A percentile compares a stretch with the other conserved stretches of the same genome.
Evolutionary conservation across 1,140 invertebrate species (phyloP).

Genomic region (Cydia splendana): DNA sequence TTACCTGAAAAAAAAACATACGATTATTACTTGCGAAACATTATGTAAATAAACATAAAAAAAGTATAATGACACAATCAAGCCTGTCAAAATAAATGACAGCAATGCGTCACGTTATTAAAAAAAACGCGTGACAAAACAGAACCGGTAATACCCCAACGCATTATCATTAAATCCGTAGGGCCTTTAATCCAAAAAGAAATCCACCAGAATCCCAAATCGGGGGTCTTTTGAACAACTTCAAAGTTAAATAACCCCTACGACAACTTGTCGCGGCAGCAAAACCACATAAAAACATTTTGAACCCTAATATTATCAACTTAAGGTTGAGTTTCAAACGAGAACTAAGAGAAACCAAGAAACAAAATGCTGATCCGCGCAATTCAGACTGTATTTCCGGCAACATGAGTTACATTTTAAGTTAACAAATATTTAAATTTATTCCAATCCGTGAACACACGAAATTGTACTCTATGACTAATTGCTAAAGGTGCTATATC

Average conservation of each 20-base stretch:
- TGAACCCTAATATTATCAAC: slow-evolving; percentile 34
- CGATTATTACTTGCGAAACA: not conserved
- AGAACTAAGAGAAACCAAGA: slow-evolving; percentile 53
- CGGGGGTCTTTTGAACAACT: slow-evolving; percentile 77
- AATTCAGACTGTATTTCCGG: slow-evolving; percentile 79
- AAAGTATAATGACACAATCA: not conserved
- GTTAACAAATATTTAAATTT: slow-evolving; percentile 80
- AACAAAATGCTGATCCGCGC: slow-evolving; percentile 75
- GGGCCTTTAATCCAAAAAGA: slow-evolving; percentile 78
- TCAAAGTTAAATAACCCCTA: slow-evolving; percentile 78
- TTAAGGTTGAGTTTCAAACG: slow-evolving; percentile 54
- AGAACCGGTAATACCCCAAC: slow-evolving; percentile 56
- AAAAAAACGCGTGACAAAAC: slow-evolving; percentile 64
- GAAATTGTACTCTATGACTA: slow-evolving; percentile 55
- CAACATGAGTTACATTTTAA: slow-evolving; percentile 79
- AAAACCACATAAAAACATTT: slow-evolving; percentile 43
- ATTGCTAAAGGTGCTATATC: slow-evolving; percentile 35
- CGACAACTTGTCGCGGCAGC: slow-evolving; percentile 45
- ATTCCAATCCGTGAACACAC: slow-evolving; percentile 57
- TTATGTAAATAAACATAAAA: slow-evolving; percentile 11
- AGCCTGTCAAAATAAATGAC: slow-evolving; percentile 31
- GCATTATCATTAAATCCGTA: slow-evolving; percentile 78
- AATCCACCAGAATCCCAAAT: slow-evolving; percentile 75
- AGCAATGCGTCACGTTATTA: slow-evolving; percentile 41
- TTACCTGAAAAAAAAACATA: slow-evolving; percentile 9